These are phyloP conservation scores for Parambassis ranga DNA, from an alignment of 2,797 vertebrate species.

Conservation along the genomic window DNA sequence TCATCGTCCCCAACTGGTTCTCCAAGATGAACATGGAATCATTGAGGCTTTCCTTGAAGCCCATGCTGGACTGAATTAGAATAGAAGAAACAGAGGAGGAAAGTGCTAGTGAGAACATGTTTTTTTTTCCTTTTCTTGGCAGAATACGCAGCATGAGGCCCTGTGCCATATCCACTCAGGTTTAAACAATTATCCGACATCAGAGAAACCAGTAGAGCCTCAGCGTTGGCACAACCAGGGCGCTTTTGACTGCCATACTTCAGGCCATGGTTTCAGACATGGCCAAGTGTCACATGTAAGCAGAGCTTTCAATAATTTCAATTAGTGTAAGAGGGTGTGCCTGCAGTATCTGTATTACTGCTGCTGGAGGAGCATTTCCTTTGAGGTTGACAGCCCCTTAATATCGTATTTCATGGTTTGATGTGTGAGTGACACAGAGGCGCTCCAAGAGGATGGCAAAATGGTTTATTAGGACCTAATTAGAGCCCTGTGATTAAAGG, in stretches of 20 bases:
- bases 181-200: conserved; percentile 84
- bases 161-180: conserved; percentile 80
- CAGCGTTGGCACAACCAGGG: conserved; percentile 64
- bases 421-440: conserved; percentile 81
- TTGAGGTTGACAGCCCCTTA: conserved; percentile 79
- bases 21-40: conserved; percentile 79
- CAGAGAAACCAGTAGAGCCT: conserved; percentile 71
- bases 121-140: conserved; percentile 60
- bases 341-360: conserved; percentile 73
- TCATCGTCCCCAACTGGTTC: conserved; percentile 77
- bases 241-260: conserved; percentile 59
- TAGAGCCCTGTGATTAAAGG: conserved; percentile 84
- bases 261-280: conserved; percentile 63
- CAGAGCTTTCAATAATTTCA: conserved; percentile 79
- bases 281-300: conserved; percentile 74
- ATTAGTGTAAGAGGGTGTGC: conserved; percentile 78
- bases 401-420: conserved; percentile 80
- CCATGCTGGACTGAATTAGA: conserved; percentile 78
- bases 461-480: conserved; percentile 85
- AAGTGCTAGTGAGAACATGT: conserved; percentile 62
- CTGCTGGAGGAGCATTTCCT: conserved; percentile 70
- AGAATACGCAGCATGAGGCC: conserved; percentile 58
- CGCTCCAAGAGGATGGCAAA: conserved; percentile 77
- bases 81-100: conserved; percentile 69
- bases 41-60: conserved; percentile 76